These are phyloP conservation scores for Melieria crassipennis DNA, from an alignment of 2,888 invertebrate species.

Conservation along the genomic window DNA sequence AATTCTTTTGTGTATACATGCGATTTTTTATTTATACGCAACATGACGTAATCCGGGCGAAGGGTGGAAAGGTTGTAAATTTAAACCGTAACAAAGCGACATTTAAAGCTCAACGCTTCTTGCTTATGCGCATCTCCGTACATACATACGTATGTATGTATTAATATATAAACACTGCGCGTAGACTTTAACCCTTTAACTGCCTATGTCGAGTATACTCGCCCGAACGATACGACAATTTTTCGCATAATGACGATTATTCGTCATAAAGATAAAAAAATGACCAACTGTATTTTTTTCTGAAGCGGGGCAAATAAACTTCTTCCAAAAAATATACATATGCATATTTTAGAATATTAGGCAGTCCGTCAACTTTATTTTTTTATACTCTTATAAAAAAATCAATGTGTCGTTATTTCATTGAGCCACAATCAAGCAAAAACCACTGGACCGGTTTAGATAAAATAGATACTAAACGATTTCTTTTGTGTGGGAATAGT, in stretches of 20 bases:
- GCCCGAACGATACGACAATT: no score
- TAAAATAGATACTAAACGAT: no score
- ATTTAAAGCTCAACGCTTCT: background rate
- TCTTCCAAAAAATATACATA: background rate
- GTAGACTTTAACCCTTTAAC: no score
- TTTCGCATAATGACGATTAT: background rate
- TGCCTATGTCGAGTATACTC: no score
- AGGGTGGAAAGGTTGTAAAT: slow-evolving; percentile 11
- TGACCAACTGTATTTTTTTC: slow-evolving; percentile 15
- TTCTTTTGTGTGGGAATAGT: no score
- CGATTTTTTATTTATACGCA: slow-evolving; percentile 7
- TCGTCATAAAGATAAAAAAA: background rate
- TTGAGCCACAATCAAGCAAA: no score
- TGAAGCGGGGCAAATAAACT: slow-evolving; percentile 7
- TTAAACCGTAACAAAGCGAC: background rate
- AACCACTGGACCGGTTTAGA: no score
- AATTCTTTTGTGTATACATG: slow-evolving; percentile 27
- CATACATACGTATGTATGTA: background rate
- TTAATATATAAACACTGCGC: background rate
- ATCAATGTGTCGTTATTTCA: no score
- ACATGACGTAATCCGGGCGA: slow-evolving; percentile 38
- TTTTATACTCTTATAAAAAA: no score
- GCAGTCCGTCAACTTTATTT: no score
- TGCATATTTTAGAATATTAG: no score
- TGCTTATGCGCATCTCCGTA: background rate